phyloP scores from a whole-genome alignment of 2,888 invertebrate genomes.

The Camptogramma bilineatum region DNA sequence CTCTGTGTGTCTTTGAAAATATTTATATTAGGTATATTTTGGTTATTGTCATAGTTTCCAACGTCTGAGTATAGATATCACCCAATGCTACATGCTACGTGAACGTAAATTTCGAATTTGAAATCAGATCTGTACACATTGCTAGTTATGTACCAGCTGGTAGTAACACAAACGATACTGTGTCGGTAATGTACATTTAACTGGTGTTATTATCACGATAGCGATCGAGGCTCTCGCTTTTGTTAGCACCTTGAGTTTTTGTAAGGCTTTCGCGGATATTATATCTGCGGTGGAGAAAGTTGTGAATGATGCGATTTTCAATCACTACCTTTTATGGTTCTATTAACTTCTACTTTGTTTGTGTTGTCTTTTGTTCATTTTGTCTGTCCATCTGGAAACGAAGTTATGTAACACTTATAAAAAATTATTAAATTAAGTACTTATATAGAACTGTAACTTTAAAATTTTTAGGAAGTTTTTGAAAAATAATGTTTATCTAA shows the following conservation, averaged over 20 bases:
- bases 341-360: conserved; percentile 11
- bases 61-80: too few species aligned
- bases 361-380: background rate
- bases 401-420: background rate
- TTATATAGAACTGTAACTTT: too few species aligned
- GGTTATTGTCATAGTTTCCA: background rate
- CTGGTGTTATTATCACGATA: conserved; percentile 17
- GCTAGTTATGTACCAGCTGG: background rate
- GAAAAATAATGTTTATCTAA: too few species aligned
- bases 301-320: conserved; percentile 47
- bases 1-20: too few species aligned
- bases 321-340: conserved; percentile 37
- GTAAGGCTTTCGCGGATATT: conserved; percentile 53
- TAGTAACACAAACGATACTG: background rate
- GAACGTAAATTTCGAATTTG: background rate
- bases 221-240: conserved; percentile 43
- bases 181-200: conserved; percentile 29
- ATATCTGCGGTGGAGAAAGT: conserved; percentile 63
- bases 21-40: too few species aligned
- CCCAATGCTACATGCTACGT: too few species aligned
- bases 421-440: too few species aligned
- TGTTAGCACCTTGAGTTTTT: conserved; percentile 51
- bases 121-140: background rate
- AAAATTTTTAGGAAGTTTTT: too few species aligned
- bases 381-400: background rate